Evolutionary conservation across 2,113 vertebrate species (phyloP).

Genomic region (Notothenia coriiceps): DNA sequence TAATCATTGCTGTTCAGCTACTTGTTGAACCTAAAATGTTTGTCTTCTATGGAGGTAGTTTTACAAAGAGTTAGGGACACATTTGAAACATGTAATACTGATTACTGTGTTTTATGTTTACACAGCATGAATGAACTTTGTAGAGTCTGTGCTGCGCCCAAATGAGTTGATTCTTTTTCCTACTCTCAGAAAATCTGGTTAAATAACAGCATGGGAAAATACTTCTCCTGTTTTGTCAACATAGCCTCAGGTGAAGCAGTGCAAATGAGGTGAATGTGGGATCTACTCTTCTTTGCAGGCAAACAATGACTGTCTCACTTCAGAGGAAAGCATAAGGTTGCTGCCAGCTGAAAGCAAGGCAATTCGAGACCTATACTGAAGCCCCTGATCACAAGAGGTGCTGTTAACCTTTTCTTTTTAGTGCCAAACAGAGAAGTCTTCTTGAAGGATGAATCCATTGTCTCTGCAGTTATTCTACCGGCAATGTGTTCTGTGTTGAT

Average conservation of each 20-base stretch:
- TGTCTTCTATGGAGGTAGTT: too few relatives aligned
- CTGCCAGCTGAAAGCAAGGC: neutral
- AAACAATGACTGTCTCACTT: neutral
- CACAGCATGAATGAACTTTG: conserved; percentile 7
- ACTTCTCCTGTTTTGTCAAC: neutral
- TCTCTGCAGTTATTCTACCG: conserved; percentile 31
- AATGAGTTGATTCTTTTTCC: neutral
- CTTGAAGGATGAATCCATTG: neutral
- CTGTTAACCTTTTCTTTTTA: neutral
- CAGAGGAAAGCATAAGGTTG: neutral
- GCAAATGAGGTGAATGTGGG: neutral
- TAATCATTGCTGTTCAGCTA: too few relatives aligned
- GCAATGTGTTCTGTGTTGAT: conserved; percentile 22
- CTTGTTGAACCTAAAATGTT: too few relatives aligned
- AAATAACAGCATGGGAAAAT: neutral
- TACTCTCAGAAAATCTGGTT: conserved; percentile 2
- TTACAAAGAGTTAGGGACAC: too few relatives aligned
- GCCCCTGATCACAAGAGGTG: neutral
- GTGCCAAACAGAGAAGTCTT: neutral
- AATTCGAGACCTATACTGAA: neutral
- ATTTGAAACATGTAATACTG: too few relatives aligned
- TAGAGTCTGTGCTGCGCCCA: neutral
- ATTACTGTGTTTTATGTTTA: neutral
- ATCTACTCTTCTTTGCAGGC: neutral
- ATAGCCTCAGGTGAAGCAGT: neutral